Evolutionary conservation across 1,140 invertebrate species (phyloP).

Genomic region (Hypsibius dujardini): DNA sequence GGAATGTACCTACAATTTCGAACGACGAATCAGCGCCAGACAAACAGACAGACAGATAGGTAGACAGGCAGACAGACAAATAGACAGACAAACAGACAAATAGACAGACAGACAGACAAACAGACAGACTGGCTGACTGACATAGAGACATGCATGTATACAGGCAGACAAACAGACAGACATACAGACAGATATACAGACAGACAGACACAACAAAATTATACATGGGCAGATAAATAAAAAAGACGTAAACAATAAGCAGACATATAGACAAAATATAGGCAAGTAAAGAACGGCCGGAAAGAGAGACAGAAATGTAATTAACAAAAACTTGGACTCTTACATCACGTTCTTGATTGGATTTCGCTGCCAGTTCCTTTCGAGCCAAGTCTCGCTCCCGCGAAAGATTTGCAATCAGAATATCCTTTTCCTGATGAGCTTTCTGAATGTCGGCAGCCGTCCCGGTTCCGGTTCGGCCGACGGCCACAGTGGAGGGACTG

Average conservation of each 20-base stretch:
- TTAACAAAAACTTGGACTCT: slow-evolving; percentile 24
- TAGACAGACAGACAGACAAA: slow-evolving; percentile 48
- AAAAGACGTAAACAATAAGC: too few relatives aligned
- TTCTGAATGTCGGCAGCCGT: slow-evolving; percentile 17
- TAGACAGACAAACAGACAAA: background rate
- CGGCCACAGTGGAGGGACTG: slow-evolving; percentile 26
- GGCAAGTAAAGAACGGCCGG: too few relatives aligned
- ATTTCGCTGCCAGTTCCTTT: slow-evolving; percentile 65
- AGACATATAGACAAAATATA: too few relatives aligned
- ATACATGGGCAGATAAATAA: too few relatives aligned
- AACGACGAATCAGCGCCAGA: background rate
- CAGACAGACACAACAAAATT: too few relatives aligned
- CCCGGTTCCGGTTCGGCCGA: slow-evolving; percentile 16
- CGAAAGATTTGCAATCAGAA: slow-evolving; percentile 20
- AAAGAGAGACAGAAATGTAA: too few relatives aligned
- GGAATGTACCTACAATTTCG: background rate
- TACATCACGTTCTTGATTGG: slow-evolving; percentile 70
- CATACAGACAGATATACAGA: too few relatives aligned
- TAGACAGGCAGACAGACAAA: background rate
- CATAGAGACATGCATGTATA: too few relatives aligned
- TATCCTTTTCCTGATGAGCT: slow-evolving; percentile 22
- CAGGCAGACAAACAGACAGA: too few relatives aligned
- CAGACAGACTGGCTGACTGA: too few relatives aligned
- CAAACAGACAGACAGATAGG: too few relatives aligned
- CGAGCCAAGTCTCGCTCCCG: slow-evolving; percentile 80